Conservation (phyloP, 2,113 vertebrate genomes). For the Malurus cyaneus region DNA sequence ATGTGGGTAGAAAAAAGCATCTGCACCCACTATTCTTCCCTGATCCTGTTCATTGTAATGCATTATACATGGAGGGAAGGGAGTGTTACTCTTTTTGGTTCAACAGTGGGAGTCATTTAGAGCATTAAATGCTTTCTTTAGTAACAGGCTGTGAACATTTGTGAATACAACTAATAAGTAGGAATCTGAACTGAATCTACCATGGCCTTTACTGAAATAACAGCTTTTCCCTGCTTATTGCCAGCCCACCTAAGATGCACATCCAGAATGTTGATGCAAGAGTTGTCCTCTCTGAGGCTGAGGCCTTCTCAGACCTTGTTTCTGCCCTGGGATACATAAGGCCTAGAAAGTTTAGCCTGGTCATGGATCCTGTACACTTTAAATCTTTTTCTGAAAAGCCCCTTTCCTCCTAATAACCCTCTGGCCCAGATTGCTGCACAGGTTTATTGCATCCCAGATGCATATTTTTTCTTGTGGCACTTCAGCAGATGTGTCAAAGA, state of each 20-base stretch:
- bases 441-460: background rate
- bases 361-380: background rate
- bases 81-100: background rate
- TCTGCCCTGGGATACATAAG: background rate
- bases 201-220: background rate
- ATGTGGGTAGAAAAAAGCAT: background rate
- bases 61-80: background rate
- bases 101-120: background rate
- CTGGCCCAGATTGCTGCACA: background rate
- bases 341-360: background rate
- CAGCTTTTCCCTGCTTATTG: background rate
- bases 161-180: background rate
- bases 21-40: background rate
- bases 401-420: background rate
- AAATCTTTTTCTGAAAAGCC: background rate
- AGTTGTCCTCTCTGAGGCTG: background rate
- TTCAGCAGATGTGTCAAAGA: background rate
- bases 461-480: background rate
- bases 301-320: accelerated
- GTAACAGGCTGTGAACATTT: background rate
- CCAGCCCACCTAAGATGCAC: background rate
- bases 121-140: background rate
- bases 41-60: background rate
- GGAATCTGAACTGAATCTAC: background rate
- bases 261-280: background rate